Base-by-base conservation (phyloP, 2,797 vertebrate genomes). In the Sebastes oblongus region DNA sequence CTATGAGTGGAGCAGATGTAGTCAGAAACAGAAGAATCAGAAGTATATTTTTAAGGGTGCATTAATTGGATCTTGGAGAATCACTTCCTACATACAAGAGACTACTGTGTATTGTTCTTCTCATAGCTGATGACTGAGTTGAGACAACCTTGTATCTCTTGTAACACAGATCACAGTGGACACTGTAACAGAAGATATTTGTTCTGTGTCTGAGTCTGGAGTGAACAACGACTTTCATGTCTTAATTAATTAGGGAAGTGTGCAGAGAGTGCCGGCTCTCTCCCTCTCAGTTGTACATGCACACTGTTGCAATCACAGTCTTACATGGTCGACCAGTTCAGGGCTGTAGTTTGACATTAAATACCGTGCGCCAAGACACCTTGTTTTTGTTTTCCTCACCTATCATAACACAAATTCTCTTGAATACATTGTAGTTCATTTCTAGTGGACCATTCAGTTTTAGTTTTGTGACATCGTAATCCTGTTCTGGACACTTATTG, bases 221-320 rank as follows among this genome's bases (percentile, higher is more conserved):
- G 46, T 54, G 58, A 81, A 78, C 62, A 77, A 71, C 66, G 52
- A 60, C 76, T 25, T 64, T 55, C 60, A 65, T 34, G 54, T 72
- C 46, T 74, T 13, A 20, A 66, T 66, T 66, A 66, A 73, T 75
- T 16, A 39, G 59, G 59, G 62, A 56, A 18, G 13, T 50, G 18
- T 60, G 29, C 50, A 14, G 27, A 61, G 25, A 27, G 59, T 22
- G 30, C 32, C 68, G 46, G 46, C 25, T 12, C 14, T 50, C 36
- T 65, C 25, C 42, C 29, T 62, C 62, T 42, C 24, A 29, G 34
- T 65, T 14, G 16, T 42, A 16, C 39, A 42, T 3, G 39, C 39
- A 42, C 65, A 42, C 20, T 72, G 54, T 72, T 68, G 18, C 39
- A 67, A 16, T 72, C 70, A 39, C 34, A 27, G 50, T 39, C 59